Percentiles rank a stretch among this genome's conserved stretches.
phyloP scores from a whole-genome alignment of 1,140 invertebrate species.

The Gonioctena quinquepunctata region DNA sequence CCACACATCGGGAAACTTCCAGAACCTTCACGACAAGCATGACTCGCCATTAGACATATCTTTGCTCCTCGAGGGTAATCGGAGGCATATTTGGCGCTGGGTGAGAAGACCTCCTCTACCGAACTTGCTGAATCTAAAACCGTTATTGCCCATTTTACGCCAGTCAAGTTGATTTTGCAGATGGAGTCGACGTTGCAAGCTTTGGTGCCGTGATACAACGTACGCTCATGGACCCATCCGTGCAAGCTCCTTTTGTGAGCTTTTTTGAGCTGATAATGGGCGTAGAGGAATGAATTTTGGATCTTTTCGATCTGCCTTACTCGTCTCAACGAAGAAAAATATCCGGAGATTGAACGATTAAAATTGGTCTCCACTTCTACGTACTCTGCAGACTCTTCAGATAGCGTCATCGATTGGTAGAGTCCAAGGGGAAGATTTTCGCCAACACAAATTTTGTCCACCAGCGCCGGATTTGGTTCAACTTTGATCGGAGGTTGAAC shows the following conservation, averaged over 20 bases:
- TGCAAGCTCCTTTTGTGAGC: neutral
- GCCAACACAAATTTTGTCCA: too few relatives aligned
- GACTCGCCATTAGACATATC: neutral
- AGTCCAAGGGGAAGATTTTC: too few relatives aligned
- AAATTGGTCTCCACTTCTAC: neutral
- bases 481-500: too few relatives aligned
- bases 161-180: neutral
- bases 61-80: neutral
- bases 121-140: too few relatives aligned
- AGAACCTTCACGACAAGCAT: slow-evolving; percentile 4
- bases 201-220: neutral
- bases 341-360: neutral
- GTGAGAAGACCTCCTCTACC: too few relatives aligned
- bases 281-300: neutral
- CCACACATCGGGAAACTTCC: neutral
- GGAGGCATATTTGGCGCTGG: neutral
- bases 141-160: neutral
- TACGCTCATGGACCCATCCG: neutral
- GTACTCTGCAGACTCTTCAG: too few relatives aligned
- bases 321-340: neutral
- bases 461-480: too few relatives aligned
- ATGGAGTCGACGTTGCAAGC: neutral
- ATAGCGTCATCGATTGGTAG: too few relatives aligned
- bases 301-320: neutral
- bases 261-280: neutral